Percentiles rank a stretch among this genome's conserved stretches.
Evolutionary conservation across 2,888 invertebrate genomes (phyloP).

Genomic region (Syrista parreyssii): DNA sequence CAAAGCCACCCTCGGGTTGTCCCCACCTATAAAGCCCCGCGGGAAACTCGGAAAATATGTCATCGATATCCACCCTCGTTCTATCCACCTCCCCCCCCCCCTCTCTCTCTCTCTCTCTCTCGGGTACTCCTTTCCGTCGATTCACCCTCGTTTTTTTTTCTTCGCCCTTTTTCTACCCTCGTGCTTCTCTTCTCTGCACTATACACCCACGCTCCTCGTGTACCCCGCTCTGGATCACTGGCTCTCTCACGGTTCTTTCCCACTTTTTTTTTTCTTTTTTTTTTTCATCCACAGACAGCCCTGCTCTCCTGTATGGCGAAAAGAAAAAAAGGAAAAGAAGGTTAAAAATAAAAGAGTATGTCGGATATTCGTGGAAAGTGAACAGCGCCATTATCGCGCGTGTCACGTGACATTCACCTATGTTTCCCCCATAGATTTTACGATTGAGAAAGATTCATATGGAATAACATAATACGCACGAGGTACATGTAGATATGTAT

Average conservation of each 20-base stretch:
- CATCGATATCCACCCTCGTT: conserved; percentile 18
- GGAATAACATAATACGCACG: background rate
- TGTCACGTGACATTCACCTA: background rate
- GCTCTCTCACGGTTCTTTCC: background rate
- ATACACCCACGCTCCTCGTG: background rate
- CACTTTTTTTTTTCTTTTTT: background rate
- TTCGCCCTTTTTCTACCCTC: background rate
- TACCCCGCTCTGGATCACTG: background rate
- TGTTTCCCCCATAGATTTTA: background rate
- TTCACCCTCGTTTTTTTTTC: conserved; percentile 5
- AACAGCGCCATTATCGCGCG: background rate
- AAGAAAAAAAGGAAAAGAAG: background rate
- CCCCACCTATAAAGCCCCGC: conserved; percentile 7
- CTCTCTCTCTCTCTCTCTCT: background rate
- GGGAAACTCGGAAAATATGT: conserved; percentile 19
- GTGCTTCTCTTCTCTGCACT: background rate
- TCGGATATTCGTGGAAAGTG: background rate
- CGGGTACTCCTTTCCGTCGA: background rate
- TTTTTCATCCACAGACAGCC: background rate
- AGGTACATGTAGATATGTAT: too few relatives aligned
- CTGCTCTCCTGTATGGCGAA: background rate
- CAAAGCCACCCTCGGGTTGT: conserved; percentile 1
- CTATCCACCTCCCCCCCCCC: background rate
- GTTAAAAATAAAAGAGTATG: background rate
- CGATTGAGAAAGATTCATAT: background rate